Base-by-base conservation (phyloP, 2,888 invertebrate genomes). In the Nephrotoma guestfalica region DNA sequence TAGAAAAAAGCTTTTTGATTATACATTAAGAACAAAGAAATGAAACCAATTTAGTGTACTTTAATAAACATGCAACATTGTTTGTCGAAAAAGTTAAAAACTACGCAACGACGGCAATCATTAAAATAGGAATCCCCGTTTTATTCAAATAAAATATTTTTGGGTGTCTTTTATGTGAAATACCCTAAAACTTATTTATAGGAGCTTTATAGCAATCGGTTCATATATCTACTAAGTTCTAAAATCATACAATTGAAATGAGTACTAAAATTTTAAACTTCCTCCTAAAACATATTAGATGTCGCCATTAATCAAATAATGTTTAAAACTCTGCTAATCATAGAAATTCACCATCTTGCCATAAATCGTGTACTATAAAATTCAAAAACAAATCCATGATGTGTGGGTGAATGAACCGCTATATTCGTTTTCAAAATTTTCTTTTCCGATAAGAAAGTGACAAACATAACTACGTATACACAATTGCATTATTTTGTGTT, bases 401-500 rank as follows among this genome's bases (percentile, higher is more conserved):
- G 84, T 84, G 84, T 84, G 84, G 84, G 84, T 84, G 84, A 84
- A 84, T 84, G 84, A 84, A 84, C 84, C 84, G 84, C 42, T 84
- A 41, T 84, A 83, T 83, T 84, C 15, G 42, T 84, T 84, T 71
- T 84, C 1, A 47, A 13, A 13, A 6, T 84, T 40, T 84, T 42
- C 13, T 41, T 84, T 84, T 42, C 84, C 84, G 84, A 84, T 84
- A 84, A 84, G 84, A 84, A 84, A 84, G 84, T 84, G 84, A 84
- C 84, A 84, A 84, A 84, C 30, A 71, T 71, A 71, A 71, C 9
- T 7, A 30, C 4, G 30, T 9, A 43, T 71, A 30, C 9, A 71
- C 71, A 71, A 71, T 30, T 71, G 71, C 71, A 71, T 71, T 71
- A 11, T 15, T 11, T 30, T 30, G 71, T 30, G 9, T 71, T 18